Evolutionary conservation across 1,140 invertebrate species (phyloP), one percentile per base, ranked within the genome.

Genomic region (Drosophila serrata): DNA sequence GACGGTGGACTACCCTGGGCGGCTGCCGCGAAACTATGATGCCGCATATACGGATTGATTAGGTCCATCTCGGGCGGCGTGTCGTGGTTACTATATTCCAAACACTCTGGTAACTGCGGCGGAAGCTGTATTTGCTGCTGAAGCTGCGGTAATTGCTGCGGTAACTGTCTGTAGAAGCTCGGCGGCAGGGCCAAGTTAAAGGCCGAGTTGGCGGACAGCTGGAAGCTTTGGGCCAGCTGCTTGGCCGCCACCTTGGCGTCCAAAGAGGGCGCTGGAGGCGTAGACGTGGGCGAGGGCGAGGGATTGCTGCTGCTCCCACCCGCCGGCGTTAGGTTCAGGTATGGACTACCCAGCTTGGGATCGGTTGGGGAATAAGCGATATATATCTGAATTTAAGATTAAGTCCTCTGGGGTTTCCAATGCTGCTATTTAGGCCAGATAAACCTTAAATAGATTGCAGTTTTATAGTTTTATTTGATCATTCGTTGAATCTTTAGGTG

Each of bases 331-430:
- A 62, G 61, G 57, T 75, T 73, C 64, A 92, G 70, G 60, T 85
- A 92, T 76, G 92, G 92, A 84, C 92, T 92, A 92, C 92, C 92
- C 92, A 92, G 92, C 79, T 91, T 92, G 91, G 73, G 51, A 70
- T 79, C 39, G 33, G 58, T 65, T 13, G 24, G 22, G 12, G 8
- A 22, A 37, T 22, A 22, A 56, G 45, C 8, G 6, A 1, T 15
- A 53, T 53, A 53, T 53, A 53, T 22, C 19, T 53, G 5, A 15
- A 15, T 24, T 24, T 6, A 13, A 46, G 7, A 4, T 33, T 15
- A 22, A 19, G 1, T 22, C 3, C 7, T 35, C 0, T 4, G 4
- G 13, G 4, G 8, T 35, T 9, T 22, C 8, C 4, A 3, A 35
- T 15, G 17, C 3, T 7, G 12, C 2, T 22, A 15, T 35, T 3